Evolutionary conservation across 2,888 invertebrate species (phyloP).

Genomic region (Tupiocoris notatus): DNA sequence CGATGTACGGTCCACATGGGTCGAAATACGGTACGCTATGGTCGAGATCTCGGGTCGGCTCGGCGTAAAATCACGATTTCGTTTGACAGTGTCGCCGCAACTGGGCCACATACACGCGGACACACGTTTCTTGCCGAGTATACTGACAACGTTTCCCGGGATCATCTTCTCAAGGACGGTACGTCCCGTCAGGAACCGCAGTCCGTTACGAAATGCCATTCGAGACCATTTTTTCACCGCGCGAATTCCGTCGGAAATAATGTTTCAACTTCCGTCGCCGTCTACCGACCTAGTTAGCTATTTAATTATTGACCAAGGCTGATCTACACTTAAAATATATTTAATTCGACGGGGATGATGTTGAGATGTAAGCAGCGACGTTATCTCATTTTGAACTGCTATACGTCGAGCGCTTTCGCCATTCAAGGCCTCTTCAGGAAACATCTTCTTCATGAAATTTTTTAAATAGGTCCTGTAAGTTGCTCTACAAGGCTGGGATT

Average conservation of each 20-base stretch:
- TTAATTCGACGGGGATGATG: too few species aligned
- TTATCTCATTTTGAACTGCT: too few species aligned
- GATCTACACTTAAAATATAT: too few species aligned
- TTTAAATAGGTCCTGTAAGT: too few species aligned
- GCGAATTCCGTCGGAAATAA: too few species aligned
- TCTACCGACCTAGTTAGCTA: neutral
- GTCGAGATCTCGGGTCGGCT: neutral
- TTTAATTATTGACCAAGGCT: too few species aligned
- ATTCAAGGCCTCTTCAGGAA: too few species aligned
- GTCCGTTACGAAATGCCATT: neutral
- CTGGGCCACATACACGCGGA: neutral
- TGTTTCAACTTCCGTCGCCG: neutral
- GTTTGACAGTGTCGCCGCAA: neutral
- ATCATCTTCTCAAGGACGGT: neutral
- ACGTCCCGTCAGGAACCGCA: neutral
- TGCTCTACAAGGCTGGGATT: too few species aligned
- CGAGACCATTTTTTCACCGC: neutral
- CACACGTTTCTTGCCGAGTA: too few species aligned
- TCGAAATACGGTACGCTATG: neutral
- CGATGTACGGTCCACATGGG: neutral
- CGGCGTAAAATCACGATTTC: neutral
- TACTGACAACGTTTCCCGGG: neutral
- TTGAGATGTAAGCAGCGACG: too few species aligned
- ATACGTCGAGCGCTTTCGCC: too few species aligned
- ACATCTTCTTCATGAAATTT: too few species aligned